phyloP scores from a whole-genome alignment of 2,113 vertebrate genomes.

The Tylochromis polylepis region DNA sequence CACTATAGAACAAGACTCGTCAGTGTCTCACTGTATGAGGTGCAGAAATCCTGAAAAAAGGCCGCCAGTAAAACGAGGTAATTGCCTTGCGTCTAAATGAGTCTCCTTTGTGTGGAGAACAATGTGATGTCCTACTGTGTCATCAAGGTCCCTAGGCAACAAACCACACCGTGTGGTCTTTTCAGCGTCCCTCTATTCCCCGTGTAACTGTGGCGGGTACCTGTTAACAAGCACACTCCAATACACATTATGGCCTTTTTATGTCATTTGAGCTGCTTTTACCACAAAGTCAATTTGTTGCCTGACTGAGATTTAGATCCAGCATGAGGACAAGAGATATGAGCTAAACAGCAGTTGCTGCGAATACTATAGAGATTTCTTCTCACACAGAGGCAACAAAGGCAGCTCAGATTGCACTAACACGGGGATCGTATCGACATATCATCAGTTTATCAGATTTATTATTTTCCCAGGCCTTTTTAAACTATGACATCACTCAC shows the following conservation, averaged over 20 bases:
- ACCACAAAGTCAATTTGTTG: conserved; percentile 54
- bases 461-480: conserved; percentile 36
- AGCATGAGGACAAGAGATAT: background rate
- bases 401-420: background rate
- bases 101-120: conserved; percentile 67
- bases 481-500: conserved; percentile 61
- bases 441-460: background rate
- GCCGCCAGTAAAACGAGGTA: conserved; percentile 52
- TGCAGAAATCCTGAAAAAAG: conserved; percentile 30
- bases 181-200: conserved; percentile 30
- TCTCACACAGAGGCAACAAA: background rate
- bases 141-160: conserved; percentile 62
- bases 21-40: conserved; percentile 60
- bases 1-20: conserved; percentile 39
- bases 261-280: conserved; percentile 28
- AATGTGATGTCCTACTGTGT: conserved; percentile 68
- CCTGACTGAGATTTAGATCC: conserved; percentile 24
- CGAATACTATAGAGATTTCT: background rate
- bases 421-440: background rate
- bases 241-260: conserved; percentile 47
- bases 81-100: conserved; percentile 66
- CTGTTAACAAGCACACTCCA: conserved; percentile 61
- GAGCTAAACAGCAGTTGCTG: background rate
- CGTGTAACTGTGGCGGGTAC: conserved; percentile 63
- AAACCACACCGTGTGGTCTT: conserved; percentile 59